A percentile compares a stretch with the other conserved stretches of the same genome.
phyloP scores from a whole-genome alignment of 2,888 invertebrate genomes.

The Pachydiplax longipennis region DNA sequence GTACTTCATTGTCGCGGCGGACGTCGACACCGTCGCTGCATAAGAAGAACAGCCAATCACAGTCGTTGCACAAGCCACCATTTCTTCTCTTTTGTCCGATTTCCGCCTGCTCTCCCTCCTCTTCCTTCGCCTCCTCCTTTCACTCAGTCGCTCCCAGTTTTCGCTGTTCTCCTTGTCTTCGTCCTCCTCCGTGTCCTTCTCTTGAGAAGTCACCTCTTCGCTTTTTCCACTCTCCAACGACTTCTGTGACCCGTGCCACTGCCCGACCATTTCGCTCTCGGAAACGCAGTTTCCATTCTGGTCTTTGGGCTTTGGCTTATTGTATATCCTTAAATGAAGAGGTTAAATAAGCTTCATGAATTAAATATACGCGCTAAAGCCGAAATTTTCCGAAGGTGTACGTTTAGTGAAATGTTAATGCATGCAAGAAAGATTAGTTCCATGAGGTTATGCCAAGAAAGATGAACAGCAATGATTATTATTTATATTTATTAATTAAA shows the following conservation, averaged over 20 bases:
- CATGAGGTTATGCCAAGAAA: too few relatives aligned
- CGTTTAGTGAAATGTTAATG: too few relatives aligned
- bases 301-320: neutral
- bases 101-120: neutral
- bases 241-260: slow-evolving; percentile 7
- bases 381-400: neutral
- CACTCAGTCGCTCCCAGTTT: neutral
- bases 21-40: neutral
- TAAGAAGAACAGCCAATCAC: slow-evolving; percentile 23
- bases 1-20: neutral
- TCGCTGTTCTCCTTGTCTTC: slow-evolving; percentile 34
- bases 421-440: too few relatives aligned
- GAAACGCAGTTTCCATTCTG: neutral
- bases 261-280: neutral
- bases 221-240: neutral
- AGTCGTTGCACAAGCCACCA: neutral
- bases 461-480: too few relatives aligned
- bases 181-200: slow-evolving; percentile 11
- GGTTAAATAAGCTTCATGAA: neutral
- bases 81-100: neutral
- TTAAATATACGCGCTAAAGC: neutral
- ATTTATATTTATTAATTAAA: too few relatives aligned
- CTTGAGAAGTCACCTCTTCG: slow-evolving; percentile 11
- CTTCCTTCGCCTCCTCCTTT: neutral
- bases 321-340: neutral